phyloP scores from a whole-genome alignment of 2,797 vertebrate genomes.

The Tolypeutes matacus region DNA sequence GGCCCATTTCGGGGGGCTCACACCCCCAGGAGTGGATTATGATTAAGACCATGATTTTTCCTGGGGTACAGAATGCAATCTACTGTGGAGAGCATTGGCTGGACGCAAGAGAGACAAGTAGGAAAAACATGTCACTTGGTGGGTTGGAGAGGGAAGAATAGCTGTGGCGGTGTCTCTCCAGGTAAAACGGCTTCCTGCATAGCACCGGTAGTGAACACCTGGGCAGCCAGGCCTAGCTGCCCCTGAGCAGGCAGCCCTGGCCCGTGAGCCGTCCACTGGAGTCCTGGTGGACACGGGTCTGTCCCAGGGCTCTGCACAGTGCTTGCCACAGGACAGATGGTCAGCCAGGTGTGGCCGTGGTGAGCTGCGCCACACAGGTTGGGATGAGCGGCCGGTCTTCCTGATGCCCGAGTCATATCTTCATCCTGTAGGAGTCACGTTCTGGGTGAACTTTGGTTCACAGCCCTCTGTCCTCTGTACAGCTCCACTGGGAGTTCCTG shows the following conservation, averaged over 20 bases:
- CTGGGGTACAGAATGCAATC: no score
- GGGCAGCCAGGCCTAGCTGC: not conserved
- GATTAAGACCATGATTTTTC: no score
- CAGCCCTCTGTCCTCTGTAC: not conserved
- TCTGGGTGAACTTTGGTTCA: not conserved
- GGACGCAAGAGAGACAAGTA: not conserved
- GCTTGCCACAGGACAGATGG: not conserved
- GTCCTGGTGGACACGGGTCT: not conserved
- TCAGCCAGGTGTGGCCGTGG: not conserved
- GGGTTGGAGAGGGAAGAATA: not conserved
- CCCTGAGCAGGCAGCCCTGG: not conserved
- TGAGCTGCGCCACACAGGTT: not conserved
- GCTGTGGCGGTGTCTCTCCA: not conserved
- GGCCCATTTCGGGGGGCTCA: no score
- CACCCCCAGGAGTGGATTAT: no score
- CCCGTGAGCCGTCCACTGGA: not conserved
- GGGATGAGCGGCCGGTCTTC: not conserved
- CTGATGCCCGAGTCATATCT: not conserved
- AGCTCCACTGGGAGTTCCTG: not conserved
- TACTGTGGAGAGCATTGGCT: not conserved
- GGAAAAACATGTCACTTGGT: not conserved
- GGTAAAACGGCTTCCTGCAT: not conserved
- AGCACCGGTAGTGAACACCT: not conserved
- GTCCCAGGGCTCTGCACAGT: not conserved
- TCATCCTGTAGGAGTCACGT: not conserved